Evolutionary conservation across 2,888 invertebrate genomes (phyloP), one percentile per base, ranked within the genome.

Genomic region (Taphrorychus bicolor): DNA sequence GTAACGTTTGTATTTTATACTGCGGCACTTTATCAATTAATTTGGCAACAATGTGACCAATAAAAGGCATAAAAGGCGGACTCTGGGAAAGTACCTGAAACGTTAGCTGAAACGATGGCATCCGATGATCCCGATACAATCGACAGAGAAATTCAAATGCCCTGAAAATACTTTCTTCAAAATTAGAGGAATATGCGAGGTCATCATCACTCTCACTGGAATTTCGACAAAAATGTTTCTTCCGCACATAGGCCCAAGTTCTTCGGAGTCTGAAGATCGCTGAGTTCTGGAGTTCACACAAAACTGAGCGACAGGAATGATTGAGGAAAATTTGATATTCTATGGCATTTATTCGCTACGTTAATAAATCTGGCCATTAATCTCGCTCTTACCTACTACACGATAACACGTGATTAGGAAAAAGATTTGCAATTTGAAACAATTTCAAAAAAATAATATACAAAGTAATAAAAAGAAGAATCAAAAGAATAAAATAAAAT

Each of bases 321-420:
- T n/a, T n/a, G n/a, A n/a, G n/a, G n/a, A 73, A 84, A 85, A 74
- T 86, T 87, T 1, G 84, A 82, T 67, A 85, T 80, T 16, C 76
- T 74, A 71, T 84, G 82, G 69, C 86, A 86, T 68, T 85, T 86
- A 52, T 84, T 80, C 1, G 86, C 86, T 1, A 84, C 83, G 62
- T 85, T 86, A 19, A 87, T 83, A 61, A 85, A 82, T 60, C 86
- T 82, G n/a, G 85, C 82, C 14, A 86, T 77, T 18, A 86, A 76
- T 70, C 85, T 79, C n/a, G 85, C 83, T 70, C 87, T 80, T 65
- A 81, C 80, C 78, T 84, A 72, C n/a, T n/a, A n/a, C n/a, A n/a
- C n/a, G n/a, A n/a, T n/a, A n/a, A n/a, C n/a, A n/a, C n/a, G n/a
- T n/a, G n/a, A n/a, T n/a, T n/a, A n/a, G n/a, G n/a, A n/a, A n/a